phyloP scores from a whole-genome alignment of 2,888 invertebrate species.

The Hydropsyche betteni region DNA sequence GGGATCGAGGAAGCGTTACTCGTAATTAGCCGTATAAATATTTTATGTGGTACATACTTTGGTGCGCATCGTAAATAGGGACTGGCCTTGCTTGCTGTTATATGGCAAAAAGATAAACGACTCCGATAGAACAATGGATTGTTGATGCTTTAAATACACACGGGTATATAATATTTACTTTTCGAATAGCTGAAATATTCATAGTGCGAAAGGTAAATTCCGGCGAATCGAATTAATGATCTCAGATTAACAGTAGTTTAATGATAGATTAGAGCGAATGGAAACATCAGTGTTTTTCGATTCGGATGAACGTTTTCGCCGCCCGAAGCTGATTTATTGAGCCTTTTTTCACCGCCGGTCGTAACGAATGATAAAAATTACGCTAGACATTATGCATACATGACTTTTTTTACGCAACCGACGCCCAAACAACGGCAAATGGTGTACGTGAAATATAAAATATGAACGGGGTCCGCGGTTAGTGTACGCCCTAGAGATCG shows the following conservation, averaged over 20 bases:
- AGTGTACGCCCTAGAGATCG: slow-evolving; percentile 10
- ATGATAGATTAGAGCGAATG: no score
- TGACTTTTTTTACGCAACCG: slow-evolving; percentile 13
- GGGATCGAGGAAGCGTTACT: slow-evolving; percentile 15
- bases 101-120: slow-evolving; percentile 5
- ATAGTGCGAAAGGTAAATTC: neutral
- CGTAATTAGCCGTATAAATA: slow-evolving; percentile 25
- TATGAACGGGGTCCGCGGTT: no score
- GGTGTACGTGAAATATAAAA: no score
- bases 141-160: neutral
- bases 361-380: no score
- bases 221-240: no score
- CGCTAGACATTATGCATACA: neutral
- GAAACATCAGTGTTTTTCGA: no score
- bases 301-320: no score
- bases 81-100: neutral
- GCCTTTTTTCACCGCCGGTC: no score
- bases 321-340: no score
- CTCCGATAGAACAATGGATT: neutral
- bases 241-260: no score
- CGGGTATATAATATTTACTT: neutral
- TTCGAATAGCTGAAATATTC: neutral
- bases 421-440: neutral
- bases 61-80: no score
- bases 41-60: neutral